phyloP scores from a whole-genome alignment of 2,888 invertebrate genomes.

The Augochlorella aurata region DNA sequence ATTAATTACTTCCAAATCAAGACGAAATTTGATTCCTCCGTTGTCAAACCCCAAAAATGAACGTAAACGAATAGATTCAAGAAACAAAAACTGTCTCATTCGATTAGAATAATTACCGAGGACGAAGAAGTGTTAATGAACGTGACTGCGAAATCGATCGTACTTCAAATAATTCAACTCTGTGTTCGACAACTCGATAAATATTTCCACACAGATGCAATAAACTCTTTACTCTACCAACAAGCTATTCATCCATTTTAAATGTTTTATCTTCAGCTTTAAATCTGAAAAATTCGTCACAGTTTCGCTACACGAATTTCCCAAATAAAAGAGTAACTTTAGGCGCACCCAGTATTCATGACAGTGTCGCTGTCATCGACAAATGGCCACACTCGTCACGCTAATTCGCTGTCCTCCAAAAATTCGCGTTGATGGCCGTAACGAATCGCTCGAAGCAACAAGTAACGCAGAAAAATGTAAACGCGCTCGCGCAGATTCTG shows the following conservation, averaged over 20 bases:
- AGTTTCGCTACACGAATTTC: background rate
- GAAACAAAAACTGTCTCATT: too few species aligned
- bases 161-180: too few species aligned
- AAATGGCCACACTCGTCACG: background rate
- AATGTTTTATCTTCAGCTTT: background rate
- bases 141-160: too few species aligned
- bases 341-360: background rate
- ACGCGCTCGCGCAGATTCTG: background rate
- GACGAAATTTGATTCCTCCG: too few species aligned
- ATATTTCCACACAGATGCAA: too few species aligned
- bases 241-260: background rate
- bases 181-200: too few species aligned
- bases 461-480: slow-evolving; percentile 30
- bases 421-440: background rate
- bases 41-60: too few species aligned
- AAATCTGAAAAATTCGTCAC: background rate
- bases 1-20: too few species aligned
- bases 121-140: too few species aligned
- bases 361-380: background rate
- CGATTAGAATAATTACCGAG: too few species aligned
- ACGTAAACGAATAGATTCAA: too few species aligned
- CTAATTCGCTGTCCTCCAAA: background rate
- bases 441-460: slow-evolving; percentile 22
- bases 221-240: too few species aligned
- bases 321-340: background rate